Base-by-base conservation (phyloP, 2,888 invertebrate genomes). In the Acleris emargana region DNA sequence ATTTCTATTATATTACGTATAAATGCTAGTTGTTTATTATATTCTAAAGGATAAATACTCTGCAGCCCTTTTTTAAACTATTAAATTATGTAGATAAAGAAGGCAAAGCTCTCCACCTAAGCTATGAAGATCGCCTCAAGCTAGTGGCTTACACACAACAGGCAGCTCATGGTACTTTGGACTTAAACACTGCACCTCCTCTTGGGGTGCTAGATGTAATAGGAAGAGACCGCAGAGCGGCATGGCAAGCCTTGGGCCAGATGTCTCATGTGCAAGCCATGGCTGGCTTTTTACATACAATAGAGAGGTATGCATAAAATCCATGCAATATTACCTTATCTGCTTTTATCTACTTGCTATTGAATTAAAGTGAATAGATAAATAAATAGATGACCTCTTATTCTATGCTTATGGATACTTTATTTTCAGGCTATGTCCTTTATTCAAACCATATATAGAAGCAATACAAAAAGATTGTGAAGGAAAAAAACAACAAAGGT, bases 181-280 rank as follows among this genome's bases (percentile, higher is more conserved):
- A 96, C 71, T 89, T 95, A 1, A 95, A 95, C 58, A 94, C 95
- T 59, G 94, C 94, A 6, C 95, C 97, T 52, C 97, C 97, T 16
- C 91, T 99, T 58, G 99, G 99, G 22, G 97, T 98, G 1, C 89
- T 99, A 45, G 99, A 99, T 91, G 97, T 99, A 1, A 98, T 99
- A 73, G 99, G 99, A 1, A 95, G 96, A 80, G 99, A 99, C 81
- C 93, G 99, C 68, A 94, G 97, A 76, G 93, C 97, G 72, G 98
- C 99, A 28, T 99, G 99, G 99, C 97, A 98, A 83, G 94, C 95
- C 69, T 90, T 99, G 52, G 98, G 98, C 0, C 95, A 96, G 73
- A 95, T 99, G 88, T 94, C 96, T 0, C 95, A 95, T 73, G 95
- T 96, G 70, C 96, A 97, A 78, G 98, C 99, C 0, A 98, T 98